These are phyloP conservation scores for Agrenia bidenticulata DNA, from an alignment of 2,888 invertebrate species.

Conservation along the genomic window DNA sequence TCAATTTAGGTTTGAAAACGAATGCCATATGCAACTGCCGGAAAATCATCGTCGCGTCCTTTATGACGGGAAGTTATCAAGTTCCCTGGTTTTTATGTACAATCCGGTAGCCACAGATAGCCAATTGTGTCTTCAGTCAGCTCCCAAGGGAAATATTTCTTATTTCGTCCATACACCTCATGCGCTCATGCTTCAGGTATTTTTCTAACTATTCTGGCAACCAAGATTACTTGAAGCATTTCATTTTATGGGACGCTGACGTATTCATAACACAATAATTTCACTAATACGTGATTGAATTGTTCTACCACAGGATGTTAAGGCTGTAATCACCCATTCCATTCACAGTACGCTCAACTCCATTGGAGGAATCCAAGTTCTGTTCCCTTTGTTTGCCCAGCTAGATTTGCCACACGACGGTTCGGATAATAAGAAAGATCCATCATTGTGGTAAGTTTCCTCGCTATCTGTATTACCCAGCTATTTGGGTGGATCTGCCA, in stretches of 20 bases:
- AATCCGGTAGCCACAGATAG: conserved; percentile 98
- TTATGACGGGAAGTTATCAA: conserved; percentile 96
- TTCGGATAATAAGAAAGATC: conserved; percentile 79
- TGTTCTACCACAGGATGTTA: conserved; percentile 80
- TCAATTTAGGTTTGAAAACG: conserved; percentile 99
- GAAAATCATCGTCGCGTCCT: conserved; percentile 69
- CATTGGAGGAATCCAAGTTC: conserved; percentile 96
- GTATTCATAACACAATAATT: background rate
- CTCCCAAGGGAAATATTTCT: conserved; percentile 94
- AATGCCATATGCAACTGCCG: conserved; percentile 94
- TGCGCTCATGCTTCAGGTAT: conserved; percentile 95
- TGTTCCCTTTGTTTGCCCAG: conserved; percentile 97
- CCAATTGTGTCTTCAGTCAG: conserved; percentile 96
- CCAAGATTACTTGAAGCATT: background rate
- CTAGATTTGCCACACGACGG: conserved; percentile 91
- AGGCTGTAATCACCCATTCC: conserved; percentile 98
- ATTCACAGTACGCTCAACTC: conserved; percentile 99
- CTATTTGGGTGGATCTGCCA: background rate
- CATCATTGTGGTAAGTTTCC: conserved; percentile 76
- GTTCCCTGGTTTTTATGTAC: conserved; percentile 98
- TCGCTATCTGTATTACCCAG: background rate
- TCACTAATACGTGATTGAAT: conserved; percentile 6
- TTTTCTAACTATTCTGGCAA: too few relatives aligned
- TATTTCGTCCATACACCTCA: conserved; percentile 99
- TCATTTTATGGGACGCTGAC: background rate